Percentiles rank a stretch among this genome's conserved stretches.
These are phyloP conservation scores for Parazoanthus swiftii DNA, from an alignment of 92 coral and sea anemone genomes.

Conservation along the genomic window DNA sequence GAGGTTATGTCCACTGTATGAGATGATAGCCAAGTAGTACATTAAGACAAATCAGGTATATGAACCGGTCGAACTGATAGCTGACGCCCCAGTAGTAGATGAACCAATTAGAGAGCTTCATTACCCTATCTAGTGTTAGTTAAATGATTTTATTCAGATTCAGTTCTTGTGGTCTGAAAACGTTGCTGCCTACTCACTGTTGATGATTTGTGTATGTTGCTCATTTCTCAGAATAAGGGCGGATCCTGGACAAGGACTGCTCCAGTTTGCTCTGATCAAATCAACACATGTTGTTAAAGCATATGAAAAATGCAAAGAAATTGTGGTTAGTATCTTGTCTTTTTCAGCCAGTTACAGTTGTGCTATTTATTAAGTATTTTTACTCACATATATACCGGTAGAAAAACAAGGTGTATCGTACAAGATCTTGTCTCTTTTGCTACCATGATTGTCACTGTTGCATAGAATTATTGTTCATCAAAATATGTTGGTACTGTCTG, in stretches of 20 bases:
- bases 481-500: too few species aligned
- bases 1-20: too few species aligned
- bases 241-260: slow-evolving; percentile 73
- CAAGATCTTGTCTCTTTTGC: too few species aligned
- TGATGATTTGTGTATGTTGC: neutral
- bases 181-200: neutral
- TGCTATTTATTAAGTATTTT: neutral
- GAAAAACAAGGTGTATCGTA: neutral
- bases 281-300: slow-evolving; percentile 95
- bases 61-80: too few species aligned
- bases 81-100: too few species aligned
- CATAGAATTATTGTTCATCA: too few species aligned
- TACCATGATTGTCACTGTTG: too few species aligned
- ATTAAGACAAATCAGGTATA: too few species aligned
- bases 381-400: neutral
- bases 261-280: slow-evolving; percentile 72
- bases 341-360: neutral
- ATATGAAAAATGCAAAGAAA: slow-evolving; percentile 89
- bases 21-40: too few species aligned
- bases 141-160: too few species aligned
- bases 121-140: too few species aligned
- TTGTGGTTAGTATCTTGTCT: slow-evolving; percentile 65
- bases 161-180: neutral
- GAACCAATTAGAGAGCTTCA: too few species aligned
- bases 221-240: slow-evolving; percentile 70